Conservation (phyloP, 2,797 vertebrate genomes). For the Phylloscopus collybita region DNA sequence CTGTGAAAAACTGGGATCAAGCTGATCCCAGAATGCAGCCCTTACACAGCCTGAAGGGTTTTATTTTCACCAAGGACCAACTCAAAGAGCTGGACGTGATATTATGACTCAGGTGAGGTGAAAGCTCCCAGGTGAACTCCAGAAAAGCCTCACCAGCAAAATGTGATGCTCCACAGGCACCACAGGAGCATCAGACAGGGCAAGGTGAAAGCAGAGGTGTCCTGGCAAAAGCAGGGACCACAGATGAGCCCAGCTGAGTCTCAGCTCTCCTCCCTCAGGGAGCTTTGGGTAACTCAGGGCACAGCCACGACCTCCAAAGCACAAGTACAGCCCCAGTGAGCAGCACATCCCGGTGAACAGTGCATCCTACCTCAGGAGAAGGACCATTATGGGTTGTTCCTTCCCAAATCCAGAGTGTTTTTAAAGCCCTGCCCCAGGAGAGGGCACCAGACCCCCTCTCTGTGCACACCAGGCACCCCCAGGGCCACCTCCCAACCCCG, state of each 20-base stretch:
- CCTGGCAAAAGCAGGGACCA: background rate
- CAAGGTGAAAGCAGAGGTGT: background rate
- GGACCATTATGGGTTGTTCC: background rate
- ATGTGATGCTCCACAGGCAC: fast-evolving
- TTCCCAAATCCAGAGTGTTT: constrained; percentile 41
- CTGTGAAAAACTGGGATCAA: background rate
- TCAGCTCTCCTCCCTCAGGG: background rate
- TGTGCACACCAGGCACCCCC: background rate
- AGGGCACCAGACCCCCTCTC: constrained; percentile 66
- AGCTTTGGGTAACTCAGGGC: background rate
- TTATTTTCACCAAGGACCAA: background rate
- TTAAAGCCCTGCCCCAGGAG: constrained; percentile 66
- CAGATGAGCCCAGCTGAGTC: fast-evolving
- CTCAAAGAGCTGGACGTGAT: background rate
- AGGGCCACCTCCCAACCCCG: background rate
- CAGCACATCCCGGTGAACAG: background rate
- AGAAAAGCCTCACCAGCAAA: background rate
- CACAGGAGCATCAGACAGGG: background rate
- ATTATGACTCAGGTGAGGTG: background rate
- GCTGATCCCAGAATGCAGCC: background rate
- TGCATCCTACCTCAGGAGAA: background rate
- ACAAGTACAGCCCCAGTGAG: background rate
- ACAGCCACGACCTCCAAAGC: background rate
- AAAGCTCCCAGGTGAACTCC: background rate
- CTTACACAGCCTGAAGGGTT: background rate